Conservation (phyloP, 2,113 vertebrate genomes). For the Chelonoidis abingdonii region DNA sequence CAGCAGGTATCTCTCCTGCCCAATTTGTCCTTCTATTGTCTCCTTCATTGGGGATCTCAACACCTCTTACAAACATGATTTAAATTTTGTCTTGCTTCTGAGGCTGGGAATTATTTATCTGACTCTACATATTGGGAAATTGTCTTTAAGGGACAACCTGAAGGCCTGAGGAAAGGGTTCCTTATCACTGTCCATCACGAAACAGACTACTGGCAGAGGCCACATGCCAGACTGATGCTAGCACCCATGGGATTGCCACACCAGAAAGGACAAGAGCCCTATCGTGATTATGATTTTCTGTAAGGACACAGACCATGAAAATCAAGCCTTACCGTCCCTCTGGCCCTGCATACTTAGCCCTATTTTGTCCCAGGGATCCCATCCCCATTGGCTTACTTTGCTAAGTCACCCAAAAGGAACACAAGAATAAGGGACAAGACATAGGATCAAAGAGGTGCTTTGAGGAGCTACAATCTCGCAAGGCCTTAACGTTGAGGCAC, state of each 20-base stretch:
- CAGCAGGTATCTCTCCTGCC: accelerated
- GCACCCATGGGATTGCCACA: accelerated
- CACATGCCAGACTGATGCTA: accelerated
- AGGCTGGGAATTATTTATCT: background rate
- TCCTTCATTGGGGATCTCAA: background rate
- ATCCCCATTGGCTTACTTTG: background rate
- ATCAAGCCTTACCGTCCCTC: background rate
- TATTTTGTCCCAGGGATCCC: background rate
- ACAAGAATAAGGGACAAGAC: background rate
- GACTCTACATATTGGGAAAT: accelerated
- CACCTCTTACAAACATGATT: background rate
- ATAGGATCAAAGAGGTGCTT: accelerated
- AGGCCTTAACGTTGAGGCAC: background rate
- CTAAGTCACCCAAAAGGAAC: background rate
- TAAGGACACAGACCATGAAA: background rate
- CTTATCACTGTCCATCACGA: too few relatives aligned
- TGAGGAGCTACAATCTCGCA: background rate
- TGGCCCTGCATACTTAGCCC: background rate
- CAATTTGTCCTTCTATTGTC: background rate
- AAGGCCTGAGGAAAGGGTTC: background rate
- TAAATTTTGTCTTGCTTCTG: accelerated
- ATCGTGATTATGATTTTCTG: background rate
- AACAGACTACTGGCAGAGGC: accelerated
- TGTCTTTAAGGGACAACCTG: accelerated
- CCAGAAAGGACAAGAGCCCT: background rate